Percentiles rank a stretch among this genome's conserved stretches.
Evolutionary conservation across 1,140 invertebrate genomes (phyloP).

Genomic region (Drosophila lacteicornis): DNA sequence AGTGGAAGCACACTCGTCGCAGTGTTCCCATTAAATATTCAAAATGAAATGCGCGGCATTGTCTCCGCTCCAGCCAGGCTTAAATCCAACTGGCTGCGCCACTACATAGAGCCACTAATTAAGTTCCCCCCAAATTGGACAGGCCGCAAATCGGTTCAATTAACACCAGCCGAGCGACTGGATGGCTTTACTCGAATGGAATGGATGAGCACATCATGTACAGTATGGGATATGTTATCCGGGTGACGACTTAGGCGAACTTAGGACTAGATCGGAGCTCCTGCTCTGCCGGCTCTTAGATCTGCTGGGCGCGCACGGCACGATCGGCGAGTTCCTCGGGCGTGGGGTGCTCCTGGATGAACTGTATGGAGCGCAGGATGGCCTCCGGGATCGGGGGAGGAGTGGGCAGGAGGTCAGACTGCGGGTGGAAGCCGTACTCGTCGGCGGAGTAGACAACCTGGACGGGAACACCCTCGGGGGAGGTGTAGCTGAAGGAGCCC

Average conservation of each 20-base stretch:
- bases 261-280: slow-evolving; percentile 30
- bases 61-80: slow-evolving; percentile 23
- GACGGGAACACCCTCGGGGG: slow-evolving; percentile 84
- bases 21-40: slow-evolving; percentile 38
- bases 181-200: slow-evolving; percentile 45
- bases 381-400: slow-evolving; percentile 86
- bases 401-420: slow-evolving; percentile 86
- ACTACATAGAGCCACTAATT: slow-evolving; percentile 56
- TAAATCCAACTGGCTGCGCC: neutral
- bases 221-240: slow-evolving; percentile 15
- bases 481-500: slow-evolving; percentile 44
- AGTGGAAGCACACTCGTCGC: neutral
- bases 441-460: slow-evolving; percentile 86
- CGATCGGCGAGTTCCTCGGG: slow-evolving; percentile 72
- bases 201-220: slow-evolving; percentile 20
- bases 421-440: slow-evolving; percentile 86
- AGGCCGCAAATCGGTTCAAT: slow-evolving; percentile 60
- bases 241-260: slow-evolving; percentile 21
- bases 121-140: slow-evolving; percentile 50
- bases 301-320: slow-evolving; percentile 59
- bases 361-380: slow-evolving; percentile 54
- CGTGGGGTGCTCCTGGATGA: slow-evolving; percentile 64
- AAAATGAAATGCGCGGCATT: slow-evolving; percentile 34
- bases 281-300: slow-evolving; percentile 31
- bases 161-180: slow-evolving; percentile 35